phyloP scores from a whole-genome alignment of 2,113 vertebrate genomes.

The Charina bottae region DNA sequence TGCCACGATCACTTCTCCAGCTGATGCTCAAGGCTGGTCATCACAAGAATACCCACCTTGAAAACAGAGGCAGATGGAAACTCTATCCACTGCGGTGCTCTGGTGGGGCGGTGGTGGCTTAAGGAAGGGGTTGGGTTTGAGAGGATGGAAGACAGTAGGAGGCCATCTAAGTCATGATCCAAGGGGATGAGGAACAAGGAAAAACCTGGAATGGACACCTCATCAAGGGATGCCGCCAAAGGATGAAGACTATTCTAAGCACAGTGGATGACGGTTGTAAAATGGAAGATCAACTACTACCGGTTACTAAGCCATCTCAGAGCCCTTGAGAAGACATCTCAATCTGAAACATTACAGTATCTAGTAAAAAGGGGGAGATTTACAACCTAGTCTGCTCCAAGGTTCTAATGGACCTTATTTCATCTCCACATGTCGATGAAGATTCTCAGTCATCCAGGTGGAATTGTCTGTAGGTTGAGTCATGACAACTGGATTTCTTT shows the following conservation, averaged over 20 bases:
- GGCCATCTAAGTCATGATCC: not conserved
- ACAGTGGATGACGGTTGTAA: not conserved
- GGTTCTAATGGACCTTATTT: not conserved
- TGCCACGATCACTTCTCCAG: no score
- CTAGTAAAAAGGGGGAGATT: not conserved
- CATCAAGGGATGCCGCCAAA: not conserved
- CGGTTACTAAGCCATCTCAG: not conserved
- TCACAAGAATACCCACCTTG: no score
- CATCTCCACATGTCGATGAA: no score
- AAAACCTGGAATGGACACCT: not conserved
- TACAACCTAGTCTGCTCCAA: not conserved
- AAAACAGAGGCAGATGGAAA: no score
- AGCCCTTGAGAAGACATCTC: not conserved
- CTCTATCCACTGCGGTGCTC: no score
- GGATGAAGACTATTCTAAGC: not conserved
- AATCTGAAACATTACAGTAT: not conserved
- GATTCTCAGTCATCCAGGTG: no score
- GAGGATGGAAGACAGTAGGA: not conserved
- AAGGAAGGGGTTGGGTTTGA: not conserved
- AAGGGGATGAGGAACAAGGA: not conserved
- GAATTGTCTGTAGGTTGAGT: no score
- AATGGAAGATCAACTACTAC: not conserved
- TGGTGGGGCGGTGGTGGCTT: no score
- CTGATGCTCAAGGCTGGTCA: no score
- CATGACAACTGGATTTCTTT: no score